Base-by-base conservation (phyloP, 2,888 invertebrate genomes). In the Myopa tessellatipennis region DNA sequence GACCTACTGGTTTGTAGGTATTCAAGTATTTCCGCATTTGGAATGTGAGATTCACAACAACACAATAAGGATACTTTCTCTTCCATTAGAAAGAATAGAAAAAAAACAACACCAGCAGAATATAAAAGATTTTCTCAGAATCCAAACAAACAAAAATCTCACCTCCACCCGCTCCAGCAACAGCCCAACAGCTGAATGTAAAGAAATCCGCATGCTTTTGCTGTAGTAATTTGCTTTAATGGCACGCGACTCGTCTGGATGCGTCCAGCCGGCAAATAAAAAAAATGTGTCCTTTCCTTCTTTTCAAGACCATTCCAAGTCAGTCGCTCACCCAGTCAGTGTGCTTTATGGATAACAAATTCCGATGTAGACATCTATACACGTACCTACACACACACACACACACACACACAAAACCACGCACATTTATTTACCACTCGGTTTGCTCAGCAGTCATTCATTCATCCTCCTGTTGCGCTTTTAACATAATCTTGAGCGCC, bases 201-300 rank as follows among this genome's bases (percentile, higher is more conserved):
- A 14, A 26, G 6, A 63, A 1, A 34, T 18, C 63, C 10, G 7
- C 12, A 34, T 18, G 45, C 45, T 45, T 45, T 45, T 18, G 45
- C 45, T 45, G 6, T 45, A 45, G 45, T 45, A 55, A 6, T 55
- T 55, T n/a, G 14, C 63, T 65, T 50, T 74, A 65, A 74, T 63
- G 65, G 74, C 74, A 74, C 74, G 74, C 52, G 65, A 74, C 74
- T 14, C n/a, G 74, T 65, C 74, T 74, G 74, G 52, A 63, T 74
- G 50, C n/a, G 60, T n/a, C 8, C 74, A 65, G 36, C 63, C 26
- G 61, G 40, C 14, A 73, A 61, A 40, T 61, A 18, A 40, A 61
- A 61, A 73, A 18, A 55, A 55, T 14, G 5, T 45, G 45, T 45
- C 45, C 45, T 45, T 45, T 45, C 45, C 7, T 45, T 4, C 10